Conservation (phyloP, 2,888 invertebrate genomes). For the Heteromyza rotundicornis region DNA sequence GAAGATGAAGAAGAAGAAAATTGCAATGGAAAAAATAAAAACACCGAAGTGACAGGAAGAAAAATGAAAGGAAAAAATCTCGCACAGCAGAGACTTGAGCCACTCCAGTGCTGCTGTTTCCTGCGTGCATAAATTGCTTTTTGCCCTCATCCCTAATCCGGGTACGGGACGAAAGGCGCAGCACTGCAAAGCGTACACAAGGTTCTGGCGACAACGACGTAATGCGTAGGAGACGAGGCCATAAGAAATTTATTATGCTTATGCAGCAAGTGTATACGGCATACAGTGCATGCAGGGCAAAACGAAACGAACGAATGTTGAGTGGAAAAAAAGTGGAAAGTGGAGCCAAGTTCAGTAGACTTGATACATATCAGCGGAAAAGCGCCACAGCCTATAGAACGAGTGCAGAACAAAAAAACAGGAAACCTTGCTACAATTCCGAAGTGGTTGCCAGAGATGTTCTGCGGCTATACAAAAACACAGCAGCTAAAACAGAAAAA, state of each 20-base stretch:
- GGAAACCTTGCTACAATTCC: slow-evolving; percentile 1
- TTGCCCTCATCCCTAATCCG: slow-evolving; percentile 10
- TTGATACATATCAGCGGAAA: not conserved
- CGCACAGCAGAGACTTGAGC: not conserved
- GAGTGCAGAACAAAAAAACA: not conserved
- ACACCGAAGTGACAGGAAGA: not conserved
- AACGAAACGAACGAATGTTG: not conserved
- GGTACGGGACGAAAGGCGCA: not conserved
- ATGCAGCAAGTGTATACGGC: slow-evolving; percentile 8
- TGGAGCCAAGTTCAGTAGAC: slow-evolving; percentile 31
- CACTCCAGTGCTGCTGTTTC: slow-evolving; percentile 3
- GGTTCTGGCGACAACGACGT: not conserved
- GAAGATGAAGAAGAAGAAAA: no score
- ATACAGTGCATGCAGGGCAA: slow-evolving; percentile 6
- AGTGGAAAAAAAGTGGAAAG: slow-evolving; percentile 15
- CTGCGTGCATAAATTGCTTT: slow-evolving; percentile 12
- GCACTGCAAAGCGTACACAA: not conserved
- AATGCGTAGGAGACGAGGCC: slow-evolving; percentile 13
- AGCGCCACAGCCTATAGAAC: not conserved
- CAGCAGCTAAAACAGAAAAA: slow-evolving; percentile 9
- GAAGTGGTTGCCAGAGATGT: not conserved
- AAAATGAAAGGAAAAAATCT: not conserved
- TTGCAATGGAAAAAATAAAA: not conserved
- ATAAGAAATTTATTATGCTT: slow-evolving; percentile 18
- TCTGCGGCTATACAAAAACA: not conserved